Percentiles rank a stretch among this genome's conserved stretches.
phyloP scores from a whole-genome alignment of 2,888 invertebrate species.

The Mycalesis mineus region DNA sequence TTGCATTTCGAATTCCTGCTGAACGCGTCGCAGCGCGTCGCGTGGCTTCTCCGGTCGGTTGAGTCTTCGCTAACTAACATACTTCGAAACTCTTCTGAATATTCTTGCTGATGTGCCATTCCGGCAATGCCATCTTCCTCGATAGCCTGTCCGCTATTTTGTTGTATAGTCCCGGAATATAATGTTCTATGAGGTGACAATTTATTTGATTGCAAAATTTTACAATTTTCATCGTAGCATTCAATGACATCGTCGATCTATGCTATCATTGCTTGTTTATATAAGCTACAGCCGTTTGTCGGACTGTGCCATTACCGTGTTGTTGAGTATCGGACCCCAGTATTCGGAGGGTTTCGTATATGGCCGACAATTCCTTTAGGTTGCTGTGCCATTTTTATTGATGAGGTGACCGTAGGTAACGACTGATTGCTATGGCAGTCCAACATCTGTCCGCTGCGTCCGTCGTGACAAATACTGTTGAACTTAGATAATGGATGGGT shows the following conservation, averaged over 20 bases:
- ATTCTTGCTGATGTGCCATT: conserved; percentile 27
- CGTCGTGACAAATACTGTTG: no score
- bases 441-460: neutral
- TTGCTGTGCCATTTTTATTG: conserved; percentile 26
- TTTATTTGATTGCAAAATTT: conserved; percentile 25
- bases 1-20: neutral
- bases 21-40: neutral
- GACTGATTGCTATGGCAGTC: neutral
- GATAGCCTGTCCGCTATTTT: conserved; percentile 38
- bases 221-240: conserved; percentile 10
- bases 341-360: conserved; percentile 14
- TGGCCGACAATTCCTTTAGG: conserved; percentile 18
- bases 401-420: neutral
- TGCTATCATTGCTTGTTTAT: conserved; percentile 35
- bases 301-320: neutral
- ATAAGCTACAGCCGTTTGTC: conserved; percentile 29
- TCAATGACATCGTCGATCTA: conserved; percentile 21
- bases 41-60: neutral
- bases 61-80: neutral
- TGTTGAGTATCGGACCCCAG: neutral
- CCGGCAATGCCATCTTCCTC: conserved; percentile 15
- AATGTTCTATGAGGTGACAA: neutral
- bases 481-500: no score
- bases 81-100: neutral
- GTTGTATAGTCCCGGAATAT: conserved; percentile 33